Base-by-base conservation (phyloP, 2,113 vertebrate genomes). In the Sapayoa aenigma region DNA sequence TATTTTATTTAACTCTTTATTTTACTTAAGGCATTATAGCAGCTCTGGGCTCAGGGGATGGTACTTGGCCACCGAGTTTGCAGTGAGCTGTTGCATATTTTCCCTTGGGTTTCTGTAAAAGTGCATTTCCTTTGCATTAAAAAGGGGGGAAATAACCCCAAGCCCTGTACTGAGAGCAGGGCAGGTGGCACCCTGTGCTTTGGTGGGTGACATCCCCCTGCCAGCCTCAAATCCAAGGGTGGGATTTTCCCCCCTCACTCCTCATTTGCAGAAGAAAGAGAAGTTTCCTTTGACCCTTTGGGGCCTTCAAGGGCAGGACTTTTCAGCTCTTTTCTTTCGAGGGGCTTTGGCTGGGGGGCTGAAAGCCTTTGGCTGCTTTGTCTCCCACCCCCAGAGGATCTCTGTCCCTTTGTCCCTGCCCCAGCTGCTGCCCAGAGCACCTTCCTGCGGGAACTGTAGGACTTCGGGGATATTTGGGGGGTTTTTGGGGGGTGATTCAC, bases 231-330 rank as follows among this genome's bases (percentile, higher is more conserved):
- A 73, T 83, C 87, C 93, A 92, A 80, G 89, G 60, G 63, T 90
- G 86, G 55, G 80, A 65, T 86, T 90, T 78, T 6, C 31, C 41
- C 82, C 31, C 22, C 50, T 17, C 52, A 35, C 71, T 65, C 60
- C 84, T 93, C 95, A 87, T 96, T 96, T 94, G 85, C 95, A 95
- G 96, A 95, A 95, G 94, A 97, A 94, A 95, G 89, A n/a, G 55
- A 89, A 62, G 50, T 91, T 97, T 94, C 87, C 71, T 95, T 81
- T 95, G 94, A 94, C 94, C 94, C 63, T 58, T 58, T 85, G 93
- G 72, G 94, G 92, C 93, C 92, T 88, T 93, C 92, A 91, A 94
- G 95, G 95, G 91, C 82, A 90, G 52, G 72, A 92, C 76, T 95
- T 89, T 83, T 92, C 84, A 93, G 87, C 93, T 91, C 74, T 76